Base-by-base conservation (phyloP, 2,888 invertebrate species). In the Diachrysia chrysitis region DNA sequence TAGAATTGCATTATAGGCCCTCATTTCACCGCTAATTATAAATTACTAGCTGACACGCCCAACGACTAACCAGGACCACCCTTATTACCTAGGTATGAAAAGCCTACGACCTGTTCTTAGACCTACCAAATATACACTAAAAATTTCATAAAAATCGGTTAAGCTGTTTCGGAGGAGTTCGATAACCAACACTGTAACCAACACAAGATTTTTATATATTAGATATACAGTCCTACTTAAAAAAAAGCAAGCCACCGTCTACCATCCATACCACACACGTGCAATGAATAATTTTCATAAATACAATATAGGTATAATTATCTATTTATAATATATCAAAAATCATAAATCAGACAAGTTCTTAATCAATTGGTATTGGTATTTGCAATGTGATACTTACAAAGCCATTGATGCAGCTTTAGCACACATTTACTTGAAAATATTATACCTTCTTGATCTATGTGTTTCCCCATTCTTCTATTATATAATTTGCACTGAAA, bases 341-440 rank as follows among this genome's bases (percentile, higher is more conserved):
- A 51, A 51, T 51, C 48, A 51, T 51, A 51, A 51, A 51, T 51
- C 21, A 51, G 19, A 9, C 48, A 51, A 21, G 48, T 21, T 51
- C 12, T 9, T 21, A 51, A 51, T 51, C 48, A 51, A 51, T 51
- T 51, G 14, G 48, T 51, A 51, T 19, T 51, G 19, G 48, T 51
- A 51, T 21, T 48, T 21, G 48, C 19, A 48, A 14, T 21, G 19
- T 21, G 48, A 12, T 51, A 51, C 21, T 51, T 51, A 21, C 48
- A 19, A 2, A 17, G 16, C 2, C 48, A 48, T 21, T 48, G 48
- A 51, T 51, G 48, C 19, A 51, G 21, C 48, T 51, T 12, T 19
- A 51, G 19, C 48, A 21, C 48, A 51, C 19, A 21, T 51, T 51
- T 51, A 21, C 10, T 51, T 2, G 48, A 12, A 51, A 51, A 51